Evolutionary conservation across 2,888 invertebrate species (phyloP).

Genomic region (Dascillus cervinus): DNA sequence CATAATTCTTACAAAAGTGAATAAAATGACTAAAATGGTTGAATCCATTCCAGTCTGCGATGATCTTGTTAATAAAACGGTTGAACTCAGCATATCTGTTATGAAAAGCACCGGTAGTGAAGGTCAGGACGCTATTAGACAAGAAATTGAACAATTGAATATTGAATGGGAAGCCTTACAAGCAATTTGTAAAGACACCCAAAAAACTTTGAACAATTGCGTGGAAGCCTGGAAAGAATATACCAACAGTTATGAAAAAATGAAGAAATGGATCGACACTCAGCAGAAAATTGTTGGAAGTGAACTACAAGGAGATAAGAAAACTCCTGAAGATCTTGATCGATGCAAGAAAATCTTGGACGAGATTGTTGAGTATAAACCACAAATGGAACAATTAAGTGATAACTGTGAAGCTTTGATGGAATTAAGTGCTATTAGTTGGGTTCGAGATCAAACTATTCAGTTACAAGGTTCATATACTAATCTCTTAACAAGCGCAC

Average conservation of each 20-base stretch:
- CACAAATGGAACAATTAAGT: constrained; percentile 73
- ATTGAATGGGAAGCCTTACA: constrained; percentile 77
- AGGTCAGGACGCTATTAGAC: constrained; percentile 72
- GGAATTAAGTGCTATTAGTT: constrained; percentile 77
- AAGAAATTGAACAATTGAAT: constrained; percentile 73
- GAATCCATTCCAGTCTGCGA: constrained; percentile 65
- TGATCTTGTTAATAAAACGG: constrained; percentile 62
- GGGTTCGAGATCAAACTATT: constrained; percentile 81
- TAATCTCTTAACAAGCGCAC: constrained; percentile 67
- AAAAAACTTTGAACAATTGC: constrained; percentile 66
- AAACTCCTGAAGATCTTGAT: constrained; percentile 69
- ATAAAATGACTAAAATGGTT: constrained; percentile 63
- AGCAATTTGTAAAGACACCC: constrained; percentile 67
- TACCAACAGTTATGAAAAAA: constrained; percentile 60
- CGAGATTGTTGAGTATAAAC: constrained; percentile 69
- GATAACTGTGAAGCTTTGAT: constrained; percentile 81
- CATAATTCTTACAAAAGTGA: constrained; percentile 66
- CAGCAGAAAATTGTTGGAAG: constrained; percentile 58
- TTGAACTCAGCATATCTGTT: constrained; percentile 66
- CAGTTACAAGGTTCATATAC: constrained; percentile 78
- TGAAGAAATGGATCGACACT: constrained; percentile 68
- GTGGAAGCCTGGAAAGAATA: constrained; percentile 77
- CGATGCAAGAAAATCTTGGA: constrained; percentile 66
- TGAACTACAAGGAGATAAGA: constrained; percentile 61
- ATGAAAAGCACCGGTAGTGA: constrained; percentile 71